A percentile compares a stretch with the other conserved stretches of the same genome.
Evolutionary conservation across 2,888 invertebrate genomes (phyloP).

Genomic region (Candidula unifasciata): DNA sequence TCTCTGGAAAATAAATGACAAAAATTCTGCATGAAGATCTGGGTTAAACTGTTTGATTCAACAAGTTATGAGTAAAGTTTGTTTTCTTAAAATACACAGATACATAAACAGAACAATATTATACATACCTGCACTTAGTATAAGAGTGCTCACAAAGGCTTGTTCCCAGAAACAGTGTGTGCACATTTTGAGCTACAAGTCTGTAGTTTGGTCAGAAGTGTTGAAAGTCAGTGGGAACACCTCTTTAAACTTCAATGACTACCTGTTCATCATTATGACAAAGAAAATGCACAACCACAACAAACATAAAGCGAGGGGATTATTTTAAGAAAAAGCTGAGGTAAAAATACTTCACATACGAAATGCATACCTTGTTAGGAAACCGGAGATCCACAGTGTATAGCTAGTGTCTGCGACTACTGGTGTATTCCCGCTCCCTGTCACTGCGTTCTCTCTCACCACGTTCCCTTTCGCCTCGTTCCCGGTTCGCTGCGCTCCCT

Average conservation of each 20-base stretch:
- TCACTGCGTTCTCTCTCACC: slow-evolving; percentile 54
- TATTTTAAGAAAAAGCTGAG: not conserved
- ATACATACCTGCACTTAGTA: too few relatives aligned
- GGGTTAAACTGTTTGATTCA: not conserved
- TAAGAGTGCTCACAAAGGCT: not conserved
- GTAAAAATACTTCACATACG: not conserved
- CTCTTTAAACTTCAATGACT: not conserved
- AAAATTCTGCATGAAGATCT: slow-evolving; percentile 37
- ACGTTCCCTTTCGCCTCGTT: not conserved
- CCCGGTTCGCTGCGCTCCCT: slow-evolving; percentile 55
- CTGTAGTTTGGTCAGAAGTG: not conserved
- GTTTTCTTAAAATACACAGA: not conserved
- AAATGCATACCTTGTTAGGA: not conserved
- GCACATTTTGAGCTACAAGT: too few relatives aligned
- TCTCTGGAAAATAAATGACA: slow-evolving; percentile 49
- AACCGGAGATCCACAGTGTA: not conserved
- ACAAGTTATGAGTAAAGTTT: not conserved
- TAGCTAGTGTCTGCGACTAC: slow-evolving; percentile 57
- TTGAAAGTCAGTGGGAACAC: not conserved
- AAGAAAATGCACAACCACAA: too few relatives aligned
- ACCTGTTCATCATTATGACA: not conserved
- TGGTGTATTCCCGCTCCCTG: slow-evolving; percentile 70
- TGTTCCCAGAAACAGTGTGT: not conserved
- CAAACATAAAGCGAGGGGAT: not conserved
- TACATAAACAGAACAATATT: too few relatives aligned